A percentile compares a stretch with the other conserved stretches of the same genome.
These are phyloP conservation scores for Tenualosa ilisha DNA, from an alignment of 2,797 vertebrate genomes.

Conservation along the genomic window DNA sequence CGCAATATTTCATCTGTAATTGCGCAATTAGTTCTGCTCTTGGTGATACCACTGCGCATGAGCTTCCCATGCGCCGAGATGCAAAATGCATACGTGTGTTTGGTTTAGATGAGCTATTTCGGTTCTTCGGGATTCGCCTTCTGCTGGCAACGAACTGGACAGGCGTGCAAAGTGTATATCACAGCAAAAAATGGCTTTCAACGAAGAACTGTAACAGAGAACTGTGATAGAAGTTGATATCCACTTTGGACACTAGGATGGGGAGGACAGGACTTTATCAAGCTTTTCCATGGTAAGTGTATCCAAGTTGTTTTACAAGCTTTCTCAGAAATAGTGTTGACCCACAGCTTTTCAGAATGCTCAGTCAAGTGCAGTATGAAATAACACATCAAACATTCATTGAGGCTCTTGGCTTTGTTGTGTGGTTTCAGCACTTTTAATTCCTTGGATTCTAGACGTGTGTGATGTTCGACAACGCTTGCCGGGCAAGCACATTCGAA, in stretches of 20 bases:
- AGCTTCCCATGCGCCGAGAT: background rate
- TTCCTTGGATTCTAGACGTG: background rate
- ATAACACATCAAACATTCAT: background rate
- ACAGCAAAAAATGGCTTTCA: background rate
- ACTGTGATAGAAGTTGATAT: background rate
- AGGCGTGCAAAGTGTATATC: background rate
- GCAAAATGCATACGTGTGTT: background rate
- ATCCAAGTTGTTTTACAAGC: background rate
- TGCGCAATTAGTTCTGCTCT: slow-evolving; percentile 12
- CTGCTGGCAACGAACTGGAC: background rate
- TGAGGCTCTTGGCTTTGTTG: background rate
- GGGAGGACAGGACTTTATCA: background rate
- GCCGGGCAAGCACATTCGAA: background rate
- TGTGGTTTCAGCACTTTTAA: background rate
- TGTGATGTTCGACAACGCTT: background rate
- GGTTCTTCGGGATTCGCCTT: background rate
- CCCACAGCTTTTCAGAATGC: background rate
- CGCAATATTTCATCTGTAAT: background rate
- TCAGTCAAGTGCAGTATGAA: background rate
- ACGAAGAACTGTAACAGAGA: background rate
- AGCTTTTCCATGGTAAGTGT: background rate
- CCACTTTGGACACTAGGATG: background rate
- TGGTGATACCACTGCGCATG: background rate
- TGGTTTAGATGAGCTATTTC: background rate
- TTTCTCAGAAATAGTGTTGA: background rate